phyloP scores from a whole-genome alignment of 2,113 vertebrate species.

The Conger conger region DNA sequence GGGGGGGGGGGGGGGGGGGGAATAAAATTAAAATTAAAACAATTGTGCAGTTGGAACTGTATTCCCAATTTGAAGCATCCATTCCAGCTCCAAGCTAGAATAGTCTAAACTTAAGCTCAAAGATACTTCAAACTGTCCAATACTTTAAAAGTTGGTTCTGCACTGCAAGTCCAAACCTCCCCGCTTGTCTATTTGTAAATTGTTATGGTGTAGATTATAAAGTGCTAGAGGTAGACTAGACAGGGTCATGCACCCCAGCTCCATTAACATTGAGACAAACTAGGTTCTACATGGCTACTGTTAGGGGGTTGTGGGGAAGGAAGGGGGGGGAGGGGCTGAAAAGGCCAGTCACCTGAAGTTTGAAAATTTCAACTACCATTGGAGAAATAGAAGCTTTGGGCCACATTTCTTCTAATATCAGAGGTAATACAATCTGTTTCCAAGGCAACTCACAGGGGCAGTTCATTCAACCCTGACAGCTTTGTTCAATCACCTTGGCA shows the following conservation, averaged over 20 bases:
- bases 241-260: background rate
- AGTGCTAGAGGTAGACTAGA: background rate
- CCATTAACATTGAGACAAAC: background rate
- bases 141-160: constrained; percentile 61
- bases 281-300: background rate
- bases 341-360: background rate
- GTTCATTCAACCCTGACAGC: constrained; percentile 45
- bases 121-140: constrained; percentile 61
- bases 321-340: background rate
- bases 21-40: background rate
- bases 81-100: background rate
- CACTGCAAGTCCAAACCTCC: constrained; percentile 45
- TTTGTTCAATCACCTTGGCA: constrained; percentile 37
- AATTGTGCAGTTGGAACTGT: constrained; percentile 51
- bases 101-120: constrained; percentile 47
- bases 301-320: background rate
- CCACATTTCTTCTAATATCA: constrained; percentile 32
- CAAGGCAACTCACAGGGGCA: constrained; percentile 73
- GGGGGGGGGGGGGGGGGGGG: background rate
- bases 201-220: constrained; percentile 35
- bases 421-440: constrained; percentile 51
- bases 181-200: constrained; percentile 50
- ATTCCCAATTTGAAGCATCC: background rate
- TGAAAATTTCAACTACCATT: constrained; percentile 28
- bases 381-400: constrained; percentile 29